Percentiles rank a stretch among this genome's conserved stretches.
phyloP scores from a whole-genome alignment of 2,888 invertebrate genomes.

The Liopterus haemorrhoidalis region DNA sequence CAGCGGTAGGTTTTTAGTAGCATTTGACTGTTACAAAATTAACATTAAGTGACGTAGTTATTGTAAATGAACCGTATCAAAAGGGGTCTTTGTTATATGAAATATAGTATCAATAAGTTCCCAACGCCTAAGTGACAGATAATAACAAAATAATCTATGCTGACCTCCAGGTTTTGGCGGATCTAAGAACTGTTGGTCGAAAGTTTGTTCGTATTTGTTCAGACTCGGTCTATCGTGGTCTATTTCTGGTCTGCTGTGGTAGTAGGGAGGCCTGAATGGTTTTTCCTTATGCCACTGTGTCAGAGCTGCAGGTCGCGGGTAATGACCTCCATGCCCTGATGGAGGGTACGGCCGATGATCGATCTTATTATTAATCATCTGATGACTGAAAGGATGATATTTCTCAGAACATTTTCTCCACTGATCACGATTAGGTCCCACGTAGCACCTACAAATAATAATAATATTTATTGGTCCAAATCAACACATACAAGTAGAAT shows the following conservation, averaged over 20 bases:
- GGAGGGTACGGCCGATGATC: constrained; percentile 33
- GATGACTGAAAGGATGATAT: constrained; percentile 59
- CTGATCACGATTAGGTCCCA: constrained; percentile 69
- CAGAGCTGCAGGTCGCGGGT: constrained; percentile 16
- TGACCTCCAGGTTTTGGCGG: constrained; percentile 49
- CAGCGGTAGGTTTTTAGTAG: no score
- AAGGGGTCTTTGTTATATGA: no score
- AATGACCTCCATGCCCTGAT: no score
- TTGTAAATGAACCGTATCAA: no score
- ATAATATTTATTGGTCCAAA: no score
- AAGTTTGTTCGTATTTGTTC: constrained; percentile 43
- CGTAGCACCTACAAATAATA: constrained; percentile 65
- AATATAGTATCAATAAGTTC: constrained; percentile 42
- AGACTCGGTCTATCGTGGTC: constrained; percentile 43
- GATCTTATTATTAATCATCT: constrained; percentile 29
- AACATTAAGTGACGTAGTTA: no score
- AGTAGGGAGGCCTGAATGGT: constrained; percentile 46
- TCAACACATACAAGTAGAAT: no score
- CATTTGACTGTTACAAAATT: no score
- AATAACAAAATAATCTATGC: no score
- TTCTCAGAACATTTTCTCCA: constrained; percentile 84
- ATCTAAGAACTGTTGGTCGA: constrained; percentile 46
- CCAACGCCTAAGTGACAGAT: no score
- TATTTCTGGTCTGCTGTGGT: constrained; percentile 45
- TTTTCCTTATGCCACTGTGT: constrained; percentile 38